A percentile compares a stretch with the other conserved stretches of the same genome.
Evolutionary conservation across 2,888 invertebrate species (phyloP).

Genomic region (Oxycera nigricornis): DNA sequence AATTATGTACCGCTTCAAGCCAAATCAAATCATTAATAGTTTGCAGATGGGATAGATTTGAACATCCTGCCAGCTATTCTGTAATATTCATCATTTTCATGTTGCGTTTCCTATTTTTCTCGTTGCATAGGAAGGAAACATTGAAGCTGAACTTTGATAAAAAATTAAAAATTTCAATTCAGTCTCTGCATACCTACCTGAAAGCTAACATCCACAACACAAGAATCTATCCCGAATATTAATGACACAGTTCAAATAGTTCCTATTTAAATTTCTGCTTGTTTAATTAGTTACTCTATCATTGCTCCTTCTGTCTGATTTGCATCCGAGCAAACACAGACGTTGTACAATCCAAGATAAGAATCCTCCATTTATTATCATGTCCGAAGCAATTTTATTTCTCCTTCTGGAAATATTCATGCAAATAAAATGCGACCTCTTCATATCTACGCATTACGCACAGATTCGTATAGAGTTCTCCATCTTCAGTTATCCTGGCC

Average conservation of each 20-base stretch:
- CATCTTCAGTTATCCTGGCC: neutral
- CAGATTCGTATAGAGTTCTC: neutral
- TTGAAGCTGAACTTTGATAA: too few relatives aligned
- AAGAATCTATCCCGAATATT: too few relatives aligned
- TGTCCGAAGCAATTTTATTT: slow-evolving; percentile 37
- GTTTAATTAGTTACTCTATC: neutral
- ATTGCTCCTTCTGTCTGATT: neutral
- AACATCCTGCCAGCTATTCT: too few relatives aligned
- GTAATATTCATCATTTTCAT: neutral
- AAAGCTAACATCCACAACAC: too few relatives aligned
- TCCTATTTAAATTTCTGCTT: too few relatives aligned
- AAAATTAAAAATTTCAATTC: too few relatives aligned
- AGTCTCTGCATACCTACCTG: too few relatives aligned
- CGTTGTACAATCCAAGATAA: slow-evolving; percentile 26
- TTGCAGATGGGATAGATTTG: too few relatives aligned
- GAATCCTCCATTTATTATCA: slow-evolving; percentile 37
- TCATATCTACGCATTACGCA: slow-evolving; percentile 13
- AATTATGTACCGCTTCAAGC: neutral
- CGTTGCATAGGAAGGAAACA: too few relatives aligned
- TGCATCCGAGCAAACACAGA: slow-evolving; percentile 20
- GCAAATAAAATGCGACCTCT: slow-evolving; percentile 13
- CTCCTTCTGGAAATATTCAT: slow-evolving; percentile 10
- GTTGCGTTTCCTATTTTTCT: neutral
- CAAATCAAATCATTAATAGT: too few relatives aligned
- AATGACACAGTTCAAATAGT: too few relatives aligned